phyloP scores from a whole-genome alignment of 2,797 vertebrate species.

The Pipistrellus pipistrellus region DNA sequence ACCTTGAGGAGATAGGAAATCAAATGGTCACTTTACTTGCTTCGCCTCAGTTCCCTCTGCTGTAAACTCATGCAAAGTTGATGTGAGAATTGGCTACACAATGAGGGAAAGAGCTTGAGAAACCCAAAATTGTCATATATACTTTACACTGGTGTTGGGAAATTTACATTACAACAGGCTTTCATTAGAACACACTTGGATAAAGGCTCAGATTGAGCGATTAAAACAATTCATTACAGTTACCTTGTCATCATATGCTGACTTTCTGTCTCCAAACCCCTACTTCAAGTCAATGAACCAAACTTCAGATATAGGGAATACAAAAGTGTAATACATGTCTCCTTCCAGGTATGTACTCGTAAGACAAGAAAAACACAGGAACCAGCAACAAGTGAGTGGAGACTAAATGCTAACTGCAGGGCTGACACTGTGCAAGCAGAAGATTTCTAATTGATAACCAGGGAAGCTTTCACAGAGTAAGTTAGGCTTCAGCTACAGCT shows the following conservation, averaged over 20 bases:
- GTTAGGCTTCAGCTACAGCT: neutral
- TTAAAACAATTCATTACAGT: too few relatives aligned
- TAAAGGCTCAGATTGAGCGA: neutral
- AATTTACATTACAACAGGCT: neutral
- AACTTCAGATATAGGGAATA: neutral
- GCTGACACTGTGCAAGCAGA: neutral
- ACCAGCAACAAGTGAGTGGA: neutral
- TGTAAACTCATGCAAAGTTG: neutral
- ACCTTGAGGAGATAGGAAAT: neutral
- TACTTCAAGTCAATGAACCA: neutral
- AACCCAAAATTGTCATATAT: neutral
- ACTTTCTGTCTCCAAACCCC: neutral
- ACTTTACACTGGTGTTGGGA: rapidly evolving
- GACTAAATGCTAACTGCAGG: neutral
- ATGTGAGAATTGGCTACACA: neutral
- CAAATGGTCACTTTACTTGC: neutral
- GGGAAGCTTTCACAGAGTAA: neutral
- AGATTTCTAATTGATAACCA: neutral
- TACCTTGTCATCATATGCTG: rapidly evolving
- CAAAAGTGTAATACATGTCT: rapidly evolving
- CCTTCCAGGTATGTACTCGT: neutral
- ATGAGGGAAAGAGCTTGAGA: neutral
- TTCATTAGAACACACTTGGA: neutral
- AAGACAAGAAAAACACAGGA: neutral
- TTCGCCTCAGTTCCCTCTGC: neutral